phyloP scores from a whole-genome alignment of 2,797 vertebrate species.

The Acipenser oxyrinchus region DNA sequence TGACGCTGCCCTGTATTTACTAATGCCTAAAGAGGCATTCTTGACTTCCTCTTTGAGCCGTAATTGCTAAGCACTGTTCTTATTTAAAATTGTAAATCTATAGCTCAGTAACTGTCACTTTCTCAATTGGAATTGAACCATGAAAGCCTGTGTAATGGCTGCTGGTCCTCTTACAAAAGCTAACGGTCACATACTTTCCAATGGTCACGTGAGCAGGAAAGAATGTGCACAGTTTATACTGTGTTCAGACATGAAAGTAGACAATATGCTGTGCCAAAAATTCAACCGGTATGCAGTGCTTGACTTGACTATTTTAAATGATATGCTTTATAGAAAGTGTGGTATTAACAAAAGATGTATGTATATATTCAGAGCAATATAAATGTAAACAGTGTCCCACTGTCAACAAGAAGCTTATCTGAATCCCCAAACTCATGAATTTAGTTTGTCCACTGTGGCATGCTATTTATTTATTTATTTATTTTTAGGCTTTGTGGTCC shows the following conservation, averaged over 20 bases:
- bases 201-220: conserved; percentile 5
- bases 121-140: not conserved
- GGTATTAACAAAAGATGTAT: too few species aligned
- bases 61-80: not conserved
- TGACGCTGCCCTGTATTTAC: too few species aligned
- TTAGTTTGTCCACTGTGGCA: conserved; percentile 2
- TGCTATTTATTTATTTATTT: conserved; percentile 1
- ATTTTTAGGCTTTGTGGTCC: too few species aligned
- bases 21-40: too few species aligned
- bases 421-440: not conserved
- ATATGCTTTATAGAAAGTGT: too few species aligned
- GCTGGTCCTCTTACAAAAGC: conserved; percentile 8
- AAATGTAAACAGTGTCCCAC: too few species aligned
- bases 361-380: too few species aligned
- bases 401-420: too few species aligned
- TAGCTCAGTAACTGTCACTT: conserved; percentile 8
- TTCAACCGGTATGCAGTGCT: too few species aligned
- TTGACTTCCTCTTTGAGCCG: too few species aligned
- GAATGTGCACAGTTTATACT: conserved; percentile 1
- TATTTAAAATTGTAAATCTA: conserved; percentile 14
- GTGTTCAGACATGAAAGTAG: conserved; percentile 9
- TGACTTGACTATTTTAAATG: too few species aligned
- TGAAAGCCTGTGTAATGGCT: not conserved
- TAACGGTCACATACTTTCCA: not conserved
- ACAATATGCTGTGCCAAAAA: conserved; percentile 11